These are phyloP conservation scores for Threskiornis aethiopicus DNA, from an alignment of 2,797 vertebrate species.

Conservation along the genomic window DNA sequence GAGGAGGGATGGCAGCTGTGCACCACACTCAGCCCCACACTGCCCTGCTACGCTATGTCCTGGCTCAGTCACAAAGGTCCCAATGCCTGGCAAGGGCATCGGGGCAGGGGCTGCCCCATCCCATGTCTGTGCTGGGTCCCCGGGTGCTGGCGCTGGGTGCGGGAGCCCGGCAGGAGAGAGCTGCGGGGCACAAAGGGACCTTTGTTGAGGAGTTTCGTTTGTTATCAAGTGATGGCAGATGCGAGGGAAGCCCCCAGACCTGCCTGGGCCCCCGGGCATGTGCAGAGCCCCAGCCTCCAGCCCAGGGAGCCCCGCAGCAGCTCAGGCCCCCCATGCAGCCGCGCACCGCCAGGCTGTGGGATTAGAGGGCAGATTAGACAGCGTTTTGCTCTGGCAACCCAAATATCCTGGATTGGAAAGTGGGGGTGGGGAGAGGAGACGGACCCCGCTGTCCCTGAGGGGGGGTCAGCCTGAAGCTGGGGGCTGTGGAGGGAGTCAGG, in stretches of 20 bases:
- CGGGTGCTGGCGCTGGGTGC: background rate
- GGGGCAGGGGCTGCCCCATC: background rate
- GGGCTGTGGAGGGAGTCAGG: background rate
- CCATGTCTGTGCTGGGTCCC: background rate
- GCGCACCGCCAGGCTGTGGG: background rate
- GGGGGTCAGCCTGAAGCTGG: background rate
- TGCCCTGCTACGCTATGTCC: background rate
- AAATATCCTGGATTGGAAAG: slow-evolving; percentile 57
- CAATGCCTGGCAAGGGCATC: fast-evolving
- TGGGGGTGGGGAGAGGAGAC: slow-evolving; percentile 29
- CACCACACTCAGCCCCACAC: background rate
- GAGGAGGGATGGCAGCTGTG: fast-evolving
- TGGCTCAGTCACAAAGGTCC: background rate
- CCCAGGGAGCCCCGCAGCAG: background rate
- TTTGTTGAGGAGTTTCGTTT: background rate
- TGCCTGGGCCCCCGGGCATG: background rate
- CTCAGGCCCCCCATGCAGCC: background rate
- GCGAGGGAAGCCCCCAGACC: background rate
- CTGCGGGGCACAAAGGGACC: slow-evolving; percentile 8
- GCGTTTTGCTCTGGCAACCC: slow-evolving; percentile 1
- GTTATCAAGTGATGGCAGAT: background rate
- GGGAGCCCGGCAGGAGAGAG: background rate
- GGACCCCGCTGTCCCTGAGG: background rate
- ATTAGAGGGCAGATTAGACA: slow-evolving; percentile 61
- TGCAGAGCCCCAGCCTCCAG: background rate